These are phyloP conservation scores for Prietella phreatophila DNA, from an alignment of 2,113 vertebrate species.

Conservation along the genomic window DNA sequence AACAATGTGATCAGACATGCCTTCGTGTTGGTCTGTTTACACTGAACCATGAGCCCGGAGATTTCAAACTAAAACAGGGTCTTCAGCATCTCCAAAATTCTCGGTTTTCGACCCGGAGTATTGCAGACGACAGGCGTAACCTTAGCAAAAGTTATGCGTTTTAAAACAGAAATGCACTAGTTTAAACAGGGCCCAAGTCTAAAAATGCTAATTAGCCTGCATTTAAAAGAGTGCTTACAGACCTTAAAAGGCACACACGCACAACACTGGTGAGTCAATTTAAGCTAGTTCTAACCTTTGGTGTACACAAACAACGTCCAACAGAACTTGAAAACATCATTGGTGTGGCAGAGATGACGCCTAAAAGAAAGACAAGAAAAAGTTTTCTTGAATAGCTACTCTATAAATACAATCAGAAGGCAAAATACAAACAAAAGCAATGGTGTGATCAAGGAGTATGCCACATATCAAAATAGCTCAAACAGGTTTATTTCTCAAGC, in stretches of 20 bases:
- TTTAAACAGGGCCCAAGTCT: too few relatives aligned
- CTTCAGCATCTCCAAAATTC: too few relatives aligned
- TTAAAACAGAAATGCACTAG: too few relatives aligned
- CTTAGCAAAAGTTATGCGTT: too few relatives aligned
- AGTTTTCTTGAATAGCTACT: neutral
- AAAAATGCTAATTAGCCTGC: too few relatives aligned
- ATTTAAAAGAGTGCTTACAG: too few relatives aligned
- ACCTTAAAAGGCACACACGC: neutral
- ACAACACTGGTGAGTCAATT: neutral
- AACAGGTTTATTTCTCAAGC: neutral
- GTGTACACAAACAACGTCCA: constrained; percentile 98
- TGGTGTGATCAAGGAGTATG: neutral
- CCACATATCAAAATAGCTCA: neutral
- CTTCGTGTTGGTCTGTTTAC: too few relatives aligned
- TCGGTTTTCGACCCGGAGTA: too few relatives aligned
- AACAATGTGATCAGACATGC: too few relatives aligned
- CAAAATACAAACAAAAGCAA: neutral
- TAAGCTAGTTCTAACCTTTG: constrained; percentile 78
- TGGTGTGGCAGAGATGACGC: constrained; percentile 81
- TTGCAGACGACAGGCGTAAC: too few relatives aligned
- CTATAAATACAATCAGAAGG: neutral
- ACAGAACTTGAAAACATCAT: constrained; percentile 95
- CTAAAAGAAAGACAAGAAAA: constrained; percentile 63
- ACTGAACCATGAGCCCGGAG: too few relatives aligned
- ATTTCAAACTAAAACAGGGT: too few relatives aligned